Evolutionary conservation across 2,113 vertebrate species (phyloP).

Genomic region (Alligator sinensis): DNA sequence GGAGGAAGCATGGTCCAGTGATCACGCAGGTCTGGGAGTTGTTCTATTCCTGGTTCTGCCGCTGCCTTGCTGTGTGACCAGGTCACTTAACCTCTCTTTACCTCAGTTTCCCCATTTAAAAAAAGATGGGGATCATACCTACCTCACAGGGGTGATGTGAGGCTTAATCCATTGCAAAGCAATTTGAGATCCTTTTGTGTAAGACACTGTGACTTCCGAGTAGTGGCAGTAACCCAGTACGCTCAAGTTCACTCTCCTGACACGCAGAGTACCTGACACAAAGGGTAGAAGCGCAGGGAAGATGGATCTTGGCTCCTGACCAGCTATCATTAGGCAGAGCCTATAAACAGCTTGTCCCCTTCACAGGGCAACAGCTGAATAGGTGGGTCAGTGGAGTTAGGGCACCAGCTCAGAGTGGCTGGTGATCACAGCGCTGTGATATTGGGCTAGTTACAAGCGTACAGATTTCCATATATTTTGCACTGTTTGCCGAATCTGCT

Average conservation of each 20-base stretch:
- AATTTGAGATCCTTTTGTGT: background rate
- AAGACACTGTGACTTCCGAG: background rate
- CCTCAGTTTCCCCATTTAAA: fast-evolving
- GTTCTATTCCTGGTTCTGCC: background rate
- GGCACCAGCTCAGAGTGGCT: background rate
- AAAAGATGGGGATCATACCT: background rate
- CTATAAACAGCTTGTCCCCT: background rate
- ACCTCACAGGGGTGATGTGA: background rate
- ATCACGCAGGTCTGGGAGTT: fast-evolving
- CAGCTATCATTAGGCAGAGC: background rate
- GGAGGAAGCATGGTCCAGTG: background rate
- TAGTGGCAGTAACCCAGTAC: background rate
- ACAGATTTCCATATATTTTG: background rate
- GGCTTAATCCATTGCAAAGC: fast-evolving
- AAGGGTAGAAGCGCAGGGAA: background rate
- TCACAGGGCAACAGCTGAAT: background rate
- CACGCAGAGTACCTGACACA: background rate
- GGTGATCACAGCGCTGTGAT: background rate
- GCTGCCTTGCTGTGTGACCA: background rate
- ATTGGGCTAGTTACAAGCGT: background rate
- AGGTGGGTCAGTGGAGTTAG: background rate
- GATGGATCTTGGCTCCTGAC: background rate
- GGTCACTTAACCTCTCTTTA: background rate
- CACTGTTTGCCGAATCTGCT: background rate
- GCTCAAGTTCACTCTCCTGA: background rate